phyloP scores from a whole-genome alignment of 2,888 invertebrate genomes.

The Fabriciana adippe region DNA sequence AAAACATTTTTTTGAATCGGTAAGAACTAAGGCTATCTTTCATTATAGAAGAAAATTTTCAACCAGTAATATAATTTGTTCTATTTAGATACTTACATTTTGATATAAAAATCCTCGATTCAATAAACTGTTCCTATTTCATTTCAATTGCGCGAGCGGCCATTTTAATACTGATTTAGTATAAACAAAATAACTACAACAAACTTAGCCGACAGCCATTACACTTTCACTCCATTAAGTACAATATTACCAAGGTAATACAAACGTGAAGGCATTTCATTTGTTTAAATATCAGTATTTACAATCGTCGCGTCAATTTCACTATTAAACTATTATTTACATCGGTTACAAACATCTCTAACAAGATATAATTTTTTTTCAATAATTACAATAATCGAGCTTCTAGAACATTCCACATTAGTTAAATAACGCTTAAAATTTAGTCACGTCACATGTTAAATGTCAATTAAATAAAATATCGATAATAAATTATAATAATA shows the following conservation, averaged over 20 bases:
- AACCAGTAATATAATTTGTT: neutral
- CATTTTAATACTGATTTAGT: slow-evolving; percentile 40
- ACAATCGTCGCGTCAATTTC: slow-evolving; percentile 44
- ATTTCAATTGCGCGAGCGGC: slow-evolving; percentile 32
- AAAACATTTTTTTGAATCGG: slow-evolving; percentile 23
- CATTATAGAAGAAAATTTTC: neutral
- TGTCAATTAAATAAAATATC: slow-evolving; percentile 23
- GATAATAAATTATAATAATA: slow-evolving; percentile 38
- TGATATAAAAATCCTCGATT: slow-evolving; percentile 6
- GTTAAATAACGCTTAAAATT: slow-evolving; percentile 45
- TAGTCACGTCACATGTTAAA: slow-evolving; percentile 47
- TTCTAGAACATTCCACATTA: slow-evolving; percentile 30
- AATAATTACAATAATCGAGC: slow-evolving; percentile 50
- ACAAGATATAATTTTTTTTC: slow-evolving; percentile 63
- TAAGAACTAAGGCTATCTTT: neutral
- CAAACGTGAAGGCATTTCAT: slow-evolving; percentile 44
- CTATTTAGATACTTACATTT: too few species aligned
- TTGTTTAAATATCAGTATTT: slow-evolving; percentile 42
- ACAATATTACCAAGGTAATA: slow-evolving; percentile 37
- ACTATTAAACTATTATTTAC: slow-evolving; percentile 46
- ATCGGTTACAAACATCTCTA: slow-evolving; percentile 53
- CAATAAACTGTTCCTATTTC: slow-evolving; percentile 17
- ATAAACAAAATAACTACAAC: slow-evolving; percentile 30
- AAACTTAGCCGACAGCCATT: slow-evolving; percentile 21
- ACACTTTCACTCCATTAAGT: slow-evolving; percentile 32